Conservation (phyloP, 2,888 invertebrate species). For the Elmis aenea region DNA sequence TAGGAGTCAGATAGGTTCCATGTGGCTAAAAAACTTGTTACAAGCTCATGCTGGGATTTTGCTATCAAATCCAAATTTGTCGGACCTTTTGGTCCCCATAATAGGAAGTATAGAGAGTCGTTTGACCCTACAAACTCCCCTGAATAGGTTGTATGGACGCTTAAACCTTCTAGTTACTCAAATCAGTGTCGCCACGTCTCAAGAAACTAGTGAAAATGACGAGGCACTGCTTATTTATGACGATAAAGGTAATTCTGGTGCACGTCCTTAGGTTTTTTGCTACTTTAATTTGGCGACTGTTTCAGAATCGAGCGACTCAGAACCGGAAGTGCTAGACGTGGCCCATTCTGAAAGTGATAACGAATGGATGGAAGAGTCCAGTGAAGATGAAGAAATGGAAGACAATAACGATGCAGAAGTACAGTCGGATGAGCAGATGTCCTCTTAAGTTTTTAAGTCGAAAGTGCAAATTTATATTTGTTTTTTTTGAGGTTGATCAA, state of each 20-base stretch:
- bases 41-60: conserved; percentile 57
- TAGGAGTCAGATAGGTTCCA: conserved; percentile 51
- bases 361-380: conserved; percentile 43
- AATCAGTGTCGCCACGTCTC: conserved; percentile 39
- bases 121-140: conserved; percentile 49
- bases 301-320: conserved; percentile 39
- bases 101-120: conserved; percentile 56
- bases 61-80: conserved; percentile 57
- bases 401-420: conserved; percentile 18
- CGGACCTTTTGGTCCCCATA: conserved; percentile 52
- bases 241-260: conserved; percentile 50
- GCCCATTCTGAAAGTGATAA: conserved; percentile 38
- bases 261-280: conserved; percentile 3
- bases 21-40: conserved; percentile 58
- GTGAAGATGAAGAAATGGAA: conserved; percentile 30
- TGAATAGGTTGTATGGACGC: conserved; percentile 57
- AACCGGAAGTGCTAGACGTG: conserved; percentile 36
- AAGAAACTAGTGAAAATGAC: conserved; percentile 41
- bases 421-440: conserved; percentile 25
- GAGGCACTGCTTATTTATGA: conserved; percentile 52
- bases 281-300: conserved; percentile 1
- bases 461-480: too few species aligned
- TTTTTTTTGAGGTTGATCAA: too few species aligned
- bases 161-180: conserved; percentile 57
- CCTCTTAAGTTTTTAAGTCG: conserved; percentile 13